Evolutionary conservation across 2,888 invertebrate species (phyloP), one percentile per base, ranked within the genome.

Genomic region (Blastobasis adustella): DNA sequence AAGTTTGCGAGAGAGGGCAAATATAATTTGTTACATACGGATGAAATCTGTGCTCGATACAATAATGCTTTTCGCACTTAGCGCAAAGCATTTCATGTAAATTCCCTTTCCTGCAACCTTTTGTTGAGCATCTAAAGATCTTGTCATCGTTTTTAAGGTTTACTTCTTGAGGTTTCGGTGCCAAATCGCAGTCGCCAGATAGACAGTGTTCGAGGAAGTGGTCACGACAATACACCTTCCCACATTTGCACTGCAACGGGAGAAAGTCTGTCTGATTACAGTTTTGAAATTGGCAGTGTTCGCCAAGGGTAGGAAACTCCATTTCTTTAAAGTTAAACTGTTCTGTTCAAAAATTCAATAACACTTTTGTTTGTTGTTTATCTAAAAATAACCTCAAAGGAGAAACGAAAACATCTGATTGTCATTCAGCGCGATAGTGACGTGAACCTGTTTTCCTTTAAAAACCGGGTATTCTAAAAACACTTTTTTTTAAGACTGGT

Each of bases 231-330:
- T 91, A 94, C 10, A 89, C 76, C 53, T 83, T 79, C 1, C 83
- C 82, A 69, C 95, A 95, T 62, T 88, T 80, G 66, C 95, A 95
- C 50, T 87, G 82, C 5, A 93, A 79, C 0, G 94, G 94, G 46
- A 95, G 81, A 73, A 95, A 95, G 75, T 95, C 94, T 38, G 92
- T 85, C 66, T 91, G 92, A 59, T 92, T 91, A 68, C 95, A 95
- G 44, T 81, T 75, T 49, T 81, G 66, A 38, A 89, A 71, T 10
- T 90, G 82, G 69, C 95, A 95, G 42, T 91, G 91, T 66, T 91
- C 83, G 6, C 94, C 94, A n/a, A 93, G 72, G 10, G 85, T 69
- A n/a, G 94, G 94, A 67, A 95, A 91, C 70, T 95, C 95, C 94
- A 94, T 94, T 57, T 58, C 64, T 40, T 42, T 45, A 23, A 23